Evolutionary conservation across 2,888 invertebrate species (phyloP).

Genomic region (Ophion ellenae): DNA sequence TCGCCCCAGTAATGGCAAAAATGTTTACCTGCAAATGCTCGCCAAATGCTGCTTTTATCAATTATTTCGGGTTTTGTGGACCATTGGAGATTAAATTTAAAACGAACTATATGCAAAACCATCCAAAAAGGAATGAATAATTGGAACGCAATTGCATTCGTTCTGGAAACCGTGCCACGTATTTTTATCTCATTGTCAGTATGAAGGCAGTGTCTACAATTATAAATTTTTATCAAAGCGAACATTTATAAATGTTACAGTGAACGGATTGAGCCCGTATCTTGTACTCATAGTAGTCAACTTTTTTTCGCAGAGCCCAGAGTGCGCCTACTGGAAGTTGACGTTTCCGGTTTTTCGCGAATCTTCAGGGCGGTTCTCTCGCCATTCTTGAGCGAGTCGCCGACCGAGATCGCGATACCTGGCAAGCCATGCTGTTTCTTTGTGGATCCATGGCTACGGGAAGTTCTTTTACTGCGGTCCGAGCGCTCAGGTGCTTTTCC

Average conservation of each 20-base stretch:
- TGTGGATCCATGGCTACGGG: constrained; percentile 1
- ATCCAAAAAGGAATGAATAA: too few species aligned
- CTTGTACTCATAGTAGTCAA: not conserved
- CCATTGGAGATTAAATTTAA: not conserved
- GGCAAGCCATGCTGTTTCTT: constrained; percentile 7
- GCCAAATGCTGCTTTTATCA: not conserved
- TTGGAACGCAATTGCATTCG: too few species aligned
- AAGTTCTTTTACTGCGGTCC: constrained; percentile 35
- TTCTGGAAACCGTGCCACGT: too few species aligned
- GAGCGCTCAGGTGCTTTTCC: constrained; percentile 8
- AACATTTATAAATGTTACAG: not conserved
- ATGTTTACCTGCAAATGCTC: not conserved
- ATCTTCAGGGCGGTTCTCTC: constrained; percentile 7
- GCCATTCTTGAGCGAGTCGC: not conserved
- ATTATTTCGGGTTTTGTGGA: not conserved
- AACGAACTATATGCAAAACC: too few species aligned
- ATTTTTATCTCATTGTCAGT: too few species aligned
- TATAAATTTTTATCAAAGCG: not conserved
- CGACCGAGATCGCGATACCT: not conserved
- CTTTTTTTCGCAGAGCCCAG: constrained; percentile 4
- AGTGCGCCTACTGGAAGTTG: constrained; percentile 9
- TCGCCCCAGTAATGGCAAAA: not conserved
- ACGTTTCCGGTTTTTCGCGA: not conserved
- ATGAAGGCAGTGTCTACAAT: not conserved
- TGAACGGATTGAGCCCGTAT: not conserved